Conservation (phyloP, 2,888 invertebrate genomes). For the Halocaridina rubra region DNA sequence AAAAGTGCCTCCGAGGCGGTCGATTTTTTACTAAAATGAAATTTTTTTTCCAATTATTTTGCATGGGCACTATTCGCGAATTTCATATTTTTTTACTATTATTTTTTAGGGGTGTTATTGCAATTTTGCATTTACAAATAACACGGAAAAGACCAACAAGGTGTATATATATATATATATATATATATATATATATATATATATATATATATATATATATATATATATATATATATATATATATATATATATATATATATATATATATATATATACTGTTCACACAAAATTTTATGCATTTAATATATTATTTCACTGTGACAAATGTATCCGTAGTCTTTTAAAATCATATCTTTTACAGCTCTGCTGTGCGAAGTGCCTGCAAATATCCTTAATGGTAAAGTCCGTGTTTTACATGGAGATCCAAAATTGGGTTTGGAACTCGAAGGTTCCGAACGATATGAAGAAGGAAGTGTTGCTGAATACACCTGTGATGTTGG, state of each 20-base stretch:
- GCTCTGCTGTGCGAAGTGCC: background rate
- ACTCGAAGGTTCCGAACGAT: constrained; percentile 2
- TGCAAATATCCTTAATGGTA: background rate
- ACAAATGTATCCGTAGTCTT: background rate
- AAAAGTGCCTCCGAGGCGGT: no score
- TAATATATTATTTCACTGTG: background rate
- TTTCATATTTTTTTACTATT: no score
- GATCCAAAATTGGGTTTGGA: background rate
- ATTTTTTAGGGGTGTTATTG: no score
- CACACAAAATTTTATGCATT: no score
- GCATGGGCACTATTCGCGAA: no score
- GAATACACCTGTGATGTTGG: constrained; percentile 43
- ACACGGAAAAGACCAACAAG: no score
- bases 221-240: background rate
- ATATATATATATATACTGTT: no score
- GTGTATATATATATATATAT: background rate
- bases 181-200: background rate
- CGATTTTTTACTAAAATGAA: no score
- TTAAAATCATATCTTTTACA: background rate
- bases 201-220: background rate
- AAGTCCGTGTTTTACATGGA: background rate
- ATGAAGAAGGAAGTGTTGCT: constrained; percentile 26
- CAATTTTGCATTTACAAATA: no score
- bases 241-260: background rate
- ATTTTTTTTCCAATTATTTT: no score